Evolutionary conservation across 2,797 vertebrate species (phyloP), one percentile per base, ranked within the genome.

Genomic region (Cynodonichthys magdalenae): DNA sequence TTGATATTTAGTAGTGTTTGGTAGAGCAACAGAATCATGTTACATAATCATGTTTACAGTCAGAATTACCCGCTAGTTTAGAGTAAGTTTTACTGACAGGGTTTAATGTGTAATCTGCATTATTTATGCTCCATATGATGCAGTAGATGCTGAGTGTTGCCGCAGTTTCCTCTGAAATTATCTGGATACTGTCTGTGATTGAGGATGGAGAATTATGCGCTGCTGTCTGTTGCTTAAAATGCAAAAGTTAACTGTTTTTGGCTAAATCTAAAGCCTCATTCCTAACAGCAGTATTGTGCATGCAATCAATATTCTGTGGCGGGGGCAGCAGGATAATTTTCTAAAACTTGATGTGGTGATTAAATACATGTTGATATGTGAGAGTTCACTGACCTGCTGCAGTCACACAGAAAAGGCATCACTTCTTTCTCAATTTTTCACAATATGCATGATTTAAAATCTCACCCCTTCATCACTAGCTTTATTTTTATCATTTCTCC

Each of bases 21-120:
- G 93, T 91, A 88, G 80, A 79, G 62, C 63, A 53, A 81, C 83
- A 83, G 89, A 84, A 91, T 90, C 89, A 80, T 42, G 46, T 90
- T 88, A 82, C 84, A 82, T 90, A 90, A 92, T 87, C 80, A 62
- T 90, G 87, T 92, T 93, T 93, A 84, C 86, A 82, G 76, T 89
- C 74, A 84, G 74, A 91, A 90, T 84, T 62, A 79, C 77, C 89
- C 92, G 90, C 92, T 91, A 91, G 83, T 91, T 91, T 90, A 80
- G 81, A 89, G 75, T 86, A 82, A 75, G 75, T 90, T 90, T 92
- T 71, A 86, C 89, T 74, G 20, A 81, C 81, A 90, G 82, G 86
- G 87, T 82, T 89, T 86, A 82, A 71, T 87, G 79, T 86, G 75
- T 75, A 75, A 85, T 86, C 83, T 87, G 77, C 89, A 91, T 92